Conservation (phyloP, 2,113 vertebrate species). For the Gymnogyps californianus region DNA sequence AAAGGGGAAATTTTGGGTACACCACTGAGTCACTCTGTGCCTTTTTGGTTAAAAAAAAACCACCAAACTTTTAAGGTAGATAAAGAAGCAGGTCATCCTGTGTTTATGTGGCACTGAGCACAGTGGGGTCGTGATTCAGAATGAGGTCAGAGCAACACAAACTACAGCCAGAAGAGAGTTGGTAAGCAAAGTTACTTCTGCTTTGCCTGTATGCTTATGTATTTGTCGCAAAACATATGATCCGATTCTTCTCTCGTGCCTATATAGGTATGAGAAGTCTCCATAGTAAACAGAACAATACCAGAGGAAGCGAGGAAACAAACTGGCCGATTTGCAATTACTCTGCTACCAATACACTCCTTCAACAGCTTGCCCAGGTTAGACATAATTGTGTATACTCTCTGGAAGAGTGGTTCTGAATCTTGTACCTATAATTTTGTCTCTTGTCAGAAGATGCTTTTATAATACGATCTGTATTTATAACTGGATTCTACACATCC, state of each 20-base stretch:
- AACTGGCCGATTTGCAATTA: background rate
- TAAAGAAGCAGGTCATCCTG: background rate
- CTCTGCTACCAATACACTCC: background rate
- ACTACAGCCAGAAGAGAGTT: background rate
- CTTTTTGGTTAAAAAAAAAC: background rate
- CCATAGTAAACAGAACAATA: background rate
- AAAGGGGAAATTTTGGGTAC: background rate
- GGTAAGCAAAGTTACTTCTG: background rate
- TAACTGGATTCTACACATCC: background rate
- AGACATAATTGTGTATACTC: background rate
- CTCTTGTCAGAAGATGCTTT: background rate
- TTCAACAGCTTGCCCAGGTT: background rate
- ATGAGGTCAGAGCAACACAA: background rate
- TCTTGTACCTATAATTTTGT: background rate
- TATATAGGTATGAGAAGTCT: background rate
- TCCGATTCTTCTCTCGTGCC: background rate
- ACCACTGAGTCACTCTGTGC: background rate
- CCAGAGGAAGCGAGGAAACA: background rate
- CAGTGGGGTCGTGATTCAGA: background rate
- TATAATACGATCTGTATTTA: background rate
- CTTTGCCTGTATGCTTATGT: background rate
- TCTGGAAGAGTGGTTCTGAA: background rate
- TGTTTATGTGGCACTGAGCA: background rate
- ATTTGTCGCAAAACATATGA: background rate
- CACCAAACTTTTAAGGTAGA: background rate